Conservation (phyloP, 2,888 invertebrate species). For the Cryptus armator region DNA sequence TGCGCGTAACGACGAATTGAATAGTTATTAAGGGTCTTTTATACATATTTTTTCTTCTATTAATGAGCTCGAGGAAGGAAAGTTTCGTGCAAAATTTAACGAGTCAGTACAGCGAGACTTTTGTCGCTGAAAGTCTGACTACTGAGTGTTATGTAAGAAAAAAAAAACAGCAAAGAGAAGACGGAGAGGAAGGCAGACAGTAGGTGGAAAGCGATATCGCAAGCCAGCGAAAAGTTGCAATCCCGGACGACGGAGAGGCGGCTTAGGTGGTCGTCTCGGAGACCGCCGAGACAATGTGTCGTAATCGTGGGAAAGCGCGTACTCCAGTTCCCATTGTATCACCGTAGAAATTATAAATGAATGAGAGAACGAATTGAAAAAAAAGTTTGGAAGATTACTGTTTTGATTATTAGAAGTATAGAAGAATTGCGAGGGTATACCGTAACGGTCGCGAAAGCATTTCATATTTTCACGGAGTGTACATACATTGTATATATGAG, state of each 20-base stretch:
- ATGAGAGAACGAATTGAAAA: background rate
- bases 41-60: background rate
- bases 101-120: constrained; percentile 37
- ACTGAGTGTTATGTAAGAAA: constrained; percentile 51
- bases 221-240: constrained; percentile 41
- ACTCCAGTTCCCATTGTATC: constrained; percentile 60
- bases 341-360: constrained; percentile 35
- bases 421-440: background rate
- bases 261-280: constrained; percentile 1
- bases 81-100: constrained; percentile 57
- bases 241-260: background rate
- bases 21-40: background rate
- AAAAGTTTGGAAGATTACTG: background rate
- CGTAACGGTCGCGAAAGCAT: background rate
- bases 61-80: constrained; percentile 60
- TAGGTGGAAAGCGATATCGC: constrained; percentile 60
- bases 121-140: constrained; percentile 50
- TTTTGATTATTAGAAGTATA: background rate
- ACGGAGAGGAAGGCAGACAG: constrained; percentile 46
- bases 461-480: background rate
- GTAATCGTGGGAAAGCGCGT: constrained; percentile 62
- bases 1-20: constrained; percentile 18
- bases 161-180: background rate
- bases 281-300: constrained; percentile 50
- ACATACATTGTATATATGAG: background rate